Conservation (phyloP, 2,797 vertebrate genomes). For the Oreochromis grahami region DNA sequence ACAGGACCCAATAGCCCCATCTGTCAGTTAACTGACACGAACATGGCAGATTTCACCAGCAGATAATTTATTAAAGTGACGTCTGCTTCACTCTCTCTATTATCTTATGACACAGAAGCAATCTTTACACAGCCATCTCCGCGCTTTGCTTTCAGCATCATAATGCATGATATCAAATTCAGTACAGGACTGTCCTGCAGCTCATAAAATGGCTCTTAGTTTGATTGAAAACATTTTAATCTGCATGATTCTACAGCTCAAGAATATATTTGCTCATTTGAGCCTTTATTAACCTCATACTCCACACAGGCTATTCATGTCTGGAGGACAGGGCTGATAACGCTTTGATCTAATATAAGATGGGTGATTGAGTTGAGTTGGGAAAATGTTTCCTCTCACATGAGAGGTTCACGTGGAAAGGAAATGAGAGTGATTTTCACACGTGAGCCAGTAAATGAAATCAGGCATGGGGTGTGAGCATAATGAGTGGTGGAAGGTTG, state of each 20-base stretch:
- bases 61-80: background rate
- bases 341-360: constrained; percentile 53
- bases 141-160: background rate
- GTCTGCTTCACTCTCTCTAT: background rate
- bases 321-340: constrained; percentile 37
- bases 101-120: background rate
- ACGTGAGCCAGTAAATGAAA: constrained; percentile 57
- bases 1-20: background rate
- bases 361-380: constrained; percentile 41
- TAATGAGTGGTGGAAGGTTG: constrained; percentile 63
- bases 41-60: background rate
- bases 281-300: constrained; percentile 7
- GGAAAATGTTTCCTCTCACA: constrained; percentile 30
- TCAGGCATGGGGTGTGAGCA: constrained; percentile 12
- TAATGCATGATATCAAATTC: background rate
- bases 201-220: background rate
- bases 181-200: background rate
- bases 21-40: background rate
- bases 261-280: background rate
- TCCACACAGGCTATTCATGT: constrained; percentile 4
- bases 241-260: background rate
- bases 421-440: constrained; percentile 33
- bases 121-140: background rate
- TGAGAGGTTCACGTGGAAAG: constrained; percentile 43
- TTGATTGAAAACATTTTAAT: background rate